These are phyloP conservation scores for Oxyteleia sp. DNA, from an alignment of 2,888 invertebrate species.

Conservation along the genomic window DNA sequence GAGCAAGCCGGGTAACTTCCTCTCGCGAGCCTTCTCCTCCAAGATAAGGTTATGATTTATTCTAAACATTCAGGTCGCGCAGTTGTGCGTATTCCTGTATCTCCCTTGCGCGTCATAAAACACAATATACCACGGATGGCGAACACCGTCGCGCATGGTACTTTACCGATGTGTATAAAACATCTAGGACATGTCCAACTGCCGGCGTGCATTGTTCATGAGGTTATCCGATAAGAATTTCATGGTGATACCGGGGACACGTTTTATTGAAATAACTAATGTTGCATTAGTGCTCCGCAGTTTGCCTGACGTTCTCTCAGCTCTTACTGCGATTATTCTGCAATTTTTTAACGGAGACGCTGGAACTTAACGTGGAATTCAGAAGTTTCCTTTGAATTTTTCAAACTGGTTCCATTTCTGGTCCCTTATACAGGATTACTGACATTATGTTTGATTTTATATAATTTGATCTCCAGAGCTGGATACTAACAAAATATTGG, in stretches of 20 bases:
- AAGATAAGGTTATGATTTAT: slow-evolving; percentile 74
- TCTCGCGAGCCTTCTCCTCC: slow-evolving; percentile 62
- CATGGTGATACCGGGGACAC: slow-evolving; percentile 33
- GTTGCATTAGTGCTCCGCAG: slow-evolving; percentile 38
- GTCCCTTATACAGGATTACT: no score
- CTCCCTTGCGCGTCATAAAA: slow-evolving; percentile 72
- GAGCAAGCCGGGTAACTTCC: slow-evolving; percentile 65
- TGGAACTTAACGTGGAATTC: no score
- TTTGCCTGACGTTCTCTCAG: no score
- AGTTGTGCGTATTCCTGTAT: slow-evolving; percentile 72
- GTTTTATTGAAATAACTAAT: slow-evolving; percentile 62
- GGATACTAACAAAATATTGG: no score
- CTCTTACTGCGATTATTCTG: not conserved
- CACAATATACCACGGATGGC: slow-evolving; percentile 71
- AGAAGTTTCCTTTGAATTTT: no score
- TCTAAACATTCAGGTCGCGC: slow-evolving; percentile 71
- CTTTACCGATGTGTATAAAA: slow-evolving; percentile 68
- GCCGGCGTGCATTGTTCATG: slow-evolving; percentile 57
- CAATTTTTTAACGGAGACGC: no score
- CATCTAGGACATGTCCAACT: slow-evolving; percentile 65
- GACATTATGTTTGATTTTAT: no score
- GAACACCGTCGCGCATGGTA: slow-evolving; percentile 66
- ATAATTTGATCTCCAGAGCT: no score
- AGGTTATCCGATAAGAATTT: slow-evolving; percentile 65
- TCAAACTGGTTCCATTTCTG: no score